Evolutionary conservation across 1,140 invertebrate species (phyloP).

Genomic region (Ericerus pela): DNA sequence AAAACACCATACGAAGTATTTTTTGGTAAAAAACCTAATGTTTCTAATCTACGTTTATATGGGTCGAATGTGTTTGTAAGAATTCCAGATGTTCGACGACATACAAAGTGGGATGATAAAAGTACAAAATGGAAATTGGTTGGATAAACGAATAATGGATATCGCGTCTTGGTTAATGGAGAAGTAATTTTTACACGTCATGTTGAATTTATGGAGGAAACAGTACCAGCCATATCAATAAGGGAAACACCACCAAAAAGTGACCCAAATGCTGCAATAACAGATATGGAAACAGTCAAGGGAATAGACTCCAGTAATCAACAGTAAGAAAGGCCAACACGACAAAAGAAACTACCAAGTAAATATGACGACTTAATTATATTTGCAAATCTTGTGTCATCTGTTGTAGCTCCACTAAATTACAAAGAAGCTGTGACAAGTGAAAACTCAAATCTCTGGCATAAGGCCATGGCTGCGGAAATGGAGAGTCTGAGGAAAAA

Average conservation of each 20-base stretch:
- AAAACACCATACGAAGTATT: slow-evolving; percentile 22
- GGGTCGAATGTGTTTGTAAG: slow-evolving; percentile 22
- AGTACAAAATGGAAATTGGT: slow-evolving; percentile 17
- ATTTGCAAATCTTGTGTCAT: neutral
- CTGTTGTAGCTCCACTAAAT: neutral
- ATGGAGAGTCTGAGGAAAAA: slow-evolving; percentile 18
- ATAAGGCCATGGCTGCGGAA: slow-evolving; percentile 18
- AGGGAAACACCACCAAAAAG: neutral
- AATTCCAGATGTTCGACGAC: slow-evolving; percentile 17
- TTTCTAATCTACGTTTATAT: slow-evolving; percentile 26
- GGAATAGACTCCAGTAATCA: neutral
- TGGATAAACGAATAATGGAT: slow-evolving; percentile 23
- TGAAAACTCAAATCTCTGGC: slow-evolving; percentile 15
- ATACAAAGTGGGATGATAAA: slow-evolving; percentile 29
- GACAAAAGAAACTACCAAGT: neutral
- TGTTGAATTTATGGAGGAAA: slow-evolving; percentile 2
- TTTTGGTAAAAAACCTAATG: slow-evolving; percentile 18
- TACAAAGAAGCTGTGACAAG: neutral
- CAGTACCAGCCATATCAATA: neutral
- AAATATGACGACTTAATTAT: neutral
- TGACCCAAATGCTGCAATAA: slow-evolving; percentile 3
- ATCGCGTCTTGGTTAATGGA: slow-evolving; percentile 12
- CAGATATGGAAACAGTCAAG: neutral
- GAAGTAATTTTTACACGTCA: neutral
- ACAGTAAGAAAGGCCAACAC: neutral